These are phyloP conservation scores for Tyrannus savana DNA, from an alignment of 2,113 vertebrate genomes.

Conservation along the genomic window DNA sequence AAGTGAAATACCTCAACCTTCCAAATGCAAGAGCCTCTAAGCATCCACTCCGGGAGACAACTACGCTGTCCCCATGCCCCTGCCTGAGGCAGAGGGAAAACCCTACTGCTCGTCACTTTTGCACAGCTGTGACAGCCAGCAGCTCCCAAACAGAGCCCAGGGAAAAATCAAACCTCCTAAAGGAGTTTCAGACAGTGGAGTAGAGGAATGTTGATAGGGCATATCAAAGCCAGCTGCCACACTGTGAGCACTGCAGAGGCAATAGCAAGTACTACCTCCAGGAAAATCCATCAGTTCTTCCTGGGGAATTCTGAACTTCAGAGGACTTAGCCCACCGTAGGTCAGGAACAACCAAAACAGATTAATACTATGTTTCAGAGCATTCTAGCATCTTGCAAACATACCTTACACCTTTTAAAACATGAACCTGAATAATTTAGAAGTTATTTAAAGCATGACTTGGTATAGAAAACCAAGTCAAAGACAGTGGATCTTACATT, in stretches of 20 bases:
- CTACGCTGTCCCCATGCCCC: rapidly evolving
- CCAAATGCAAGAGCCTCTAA: not conserved
- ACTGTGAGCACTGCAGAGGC: not conserved
- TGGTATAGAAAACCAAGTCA: not conserved
- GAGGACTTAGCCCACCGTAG: not conserved
- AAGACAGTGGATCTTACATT: not conserved
- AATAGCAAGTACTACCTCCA: not conserved
- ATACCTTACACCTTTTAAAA: not conserved
- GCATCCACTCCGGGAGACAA: not conserved
- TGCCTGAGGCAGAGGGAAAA: not conserved
- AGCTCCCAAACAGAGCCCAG: rapidly evolving
- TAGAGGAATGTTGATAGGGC: not conserved
- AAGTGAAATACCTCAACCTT: not conserved
- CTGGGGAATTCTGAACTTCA: not conserved
- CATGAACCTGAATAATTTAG: not conserved
- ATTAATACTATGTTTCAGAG: not conserved
- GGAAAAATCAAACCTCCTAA: not conserved
- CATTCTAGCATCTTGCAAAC: not conserved
- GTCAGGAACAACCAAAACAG: not conserved
- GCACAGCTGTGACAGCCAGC: not conserved
- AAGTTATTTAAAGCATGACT: not conserved
- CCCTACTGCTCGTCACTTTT: not conserved
- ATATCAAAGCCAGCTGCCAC: not conserved
- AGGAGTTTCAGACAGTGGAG: not conserved
- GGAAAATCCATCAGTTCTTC: not conserved